Evolutionary conservation across 2,888 invertebrate species (phyloP), one percentile per base, ranked within the genome.

Genomic region (Limnephilus auricula): DNA sequence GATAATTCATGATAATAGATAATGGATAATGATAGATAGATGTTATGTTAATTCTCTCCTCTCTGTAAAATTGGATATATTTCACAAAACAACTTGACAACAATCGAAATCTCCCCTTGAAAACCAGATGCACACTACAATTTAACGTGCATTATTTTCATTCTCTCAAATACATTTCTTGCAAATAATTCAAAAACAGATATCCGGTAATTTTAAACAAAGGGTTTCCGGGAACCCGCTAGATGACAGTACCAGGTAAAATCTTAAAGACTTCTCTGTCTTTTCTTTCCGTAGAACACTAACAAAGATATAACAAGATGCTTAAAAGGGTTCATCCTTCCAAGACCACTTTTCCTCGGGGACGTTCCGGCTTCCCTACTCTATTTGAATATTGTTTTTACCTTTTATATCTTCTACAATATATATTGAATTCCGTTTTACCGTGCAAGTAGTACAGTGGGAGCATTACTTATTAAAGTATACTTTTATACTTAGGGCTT

Each of bases 341-440:
- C 65, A 65, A 65, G 65, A 65, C 65, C 65, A 65, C 65, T 65
- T 65, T 65, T 65, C 65, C 65, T 65, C 25, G 65, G 65, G 65
- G 65, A 65, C 65, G n/a, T 65, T 65, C 25, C 65, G 65, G 65
- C 25, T 25, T 65, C 25, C 65, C 65, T 65, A n/a, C 65, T 65
- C 65, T 65, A 65, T 65, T 65, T 65, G 65, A 65, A 65, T 65
- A 65, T 65, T 65, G 65, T 65, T 65, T 65, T 65, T 65, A 65
- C 25, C 65, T 65, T 65, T 65, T 65, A 65, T n/a, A 6, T 65
- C 9, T 65, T 65, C 25, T 65, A n/a, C 65, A 18, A 18, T 50
- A 65, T 65, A 65, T 65, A 65, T 9, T 65, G 25, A 25, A 9
- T 65, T 65, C 65, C 65, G 25, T 65, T 65, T 65, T 65, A 65